Evolutionary conservation across 2,113 vertebrate species (phyloP).

Genomic region (Sigmodon hispidus): DNA sequence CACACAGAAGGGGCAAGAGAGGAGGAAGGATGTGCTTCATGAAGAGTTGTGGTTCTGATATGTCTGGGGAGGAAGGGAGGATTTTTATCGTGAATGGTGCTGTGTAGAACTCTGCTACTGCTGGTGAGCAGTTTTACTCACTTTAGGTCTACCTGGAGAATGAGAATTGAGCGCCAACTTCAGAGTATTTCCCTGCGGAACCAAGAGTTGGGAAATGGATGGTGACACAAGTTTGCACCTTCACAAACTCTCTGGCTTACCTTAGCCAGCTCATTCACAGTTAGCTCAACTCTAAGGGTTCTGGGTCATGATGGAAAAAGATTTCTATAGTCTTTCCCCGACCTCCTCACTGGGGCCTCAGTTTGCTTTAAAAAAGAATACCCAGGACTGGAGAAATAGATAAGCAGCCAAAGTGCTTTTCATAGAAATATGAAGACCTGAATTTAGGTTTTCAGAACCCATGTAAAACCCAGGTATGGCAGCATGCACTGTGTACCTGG

Average conservation of each 20-base stretch:
- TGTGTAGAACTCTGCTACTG: accelerated
- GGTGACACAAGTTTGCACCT: accelerated
- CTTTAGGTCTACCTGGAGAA: not conserved
- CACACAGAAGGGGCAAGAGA: accelerated
- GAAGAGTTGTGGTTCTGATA: not conserved
- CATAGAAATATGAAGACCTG: not conserved
- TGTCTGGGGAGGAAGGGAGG: not conserved
- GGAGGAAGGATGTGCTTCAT: no score
- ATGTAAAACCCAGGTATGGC: not conserved
- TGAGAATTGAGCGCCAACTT: not conserved
- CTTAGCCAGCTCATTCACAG: not conserved
- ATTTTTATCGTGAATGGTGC: not conserved
- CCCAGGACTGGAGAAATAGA: not conserved
- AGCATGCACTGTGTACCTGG: no score
- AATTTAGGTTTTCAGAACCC: not conserved
- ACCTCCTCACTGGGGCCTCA: accelerated
- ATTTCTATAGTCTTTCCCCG: accelerated
- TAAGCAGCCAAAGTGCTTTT: not conserved
- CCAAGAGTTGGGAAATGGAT: not conserved
- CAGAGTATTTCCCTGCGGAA: not conserved
- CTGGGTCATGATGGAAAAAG: not conserved
- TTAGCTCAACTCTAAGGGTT: not conserved
- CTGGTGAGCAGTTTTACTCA: accelerated
- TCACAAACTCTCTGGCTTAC: not conserved
- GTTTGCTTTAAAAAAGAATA: not conserved